Percentiles rank a stretch among this genome's conserved stretches.
phyloP scores from a whole-genome alignment of 2,888 invertebrate species.

The Philaethria dido region DNA sequence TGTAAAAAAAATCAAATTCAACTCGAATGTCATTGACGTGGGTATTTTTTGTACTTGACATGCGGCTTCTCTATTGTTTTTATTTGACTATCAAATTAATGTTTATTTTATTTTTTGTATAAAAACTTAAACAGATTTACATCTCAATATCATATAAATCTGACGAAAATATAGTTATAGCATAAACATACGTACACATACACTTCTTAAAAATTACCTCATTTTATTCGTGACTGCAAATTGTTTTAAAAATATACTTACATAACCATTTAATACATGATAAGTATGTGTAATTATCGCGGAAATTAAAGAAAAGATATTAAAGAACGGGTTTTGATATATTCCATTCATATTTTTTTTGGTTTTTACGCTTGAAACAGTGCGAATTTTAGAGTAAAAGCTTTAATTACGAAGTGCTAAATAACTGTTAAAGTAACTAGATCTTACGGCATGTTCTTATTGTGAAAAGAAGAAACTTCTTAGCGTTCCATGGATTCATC shows the following conservation, averaged over 20 bases:
- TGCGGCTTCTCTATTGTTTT: neutral
- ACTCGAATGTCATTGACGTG: neutral
- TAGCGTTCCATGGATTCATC: too few relatives aligned
- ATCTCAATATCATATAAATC: neutral
- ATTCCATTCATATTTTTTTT: neutral
- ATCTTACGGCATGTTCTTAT: too few relatives aligned
- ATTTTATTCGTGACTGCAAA: neutral
- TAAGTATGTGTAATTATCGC: neutral
- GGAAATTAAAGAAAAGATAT: neutral
- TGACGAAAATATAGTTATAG: neutral
- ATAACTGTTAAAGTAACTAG: too few relatives aligned
- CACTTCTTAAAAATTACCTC: neutral
- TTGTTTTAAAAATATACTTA: neutral
- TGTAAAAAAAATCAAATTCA: neutral
- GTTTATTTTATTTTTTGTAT: neutral
- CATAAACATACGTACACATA: neutral
- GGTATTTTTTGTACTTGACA: neutral
- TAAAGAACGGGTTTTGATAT: neutral
- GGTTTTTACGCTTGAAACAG: neutral
- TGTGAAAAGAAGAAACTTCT: too few relatives aligned
- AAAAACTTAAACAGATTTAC: neutral
- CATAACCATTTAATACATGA: neutral
- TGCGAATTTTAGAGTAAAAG: neutral
- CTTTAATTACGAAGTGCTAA: neutral
- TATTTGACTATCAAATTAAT: neutral